Evolutionary conservation across 2,888 invertebrate genomes (phyloP), one percentile per base, ranked within the genome.

Genomic region (Cephus nigrinus): DNA sequence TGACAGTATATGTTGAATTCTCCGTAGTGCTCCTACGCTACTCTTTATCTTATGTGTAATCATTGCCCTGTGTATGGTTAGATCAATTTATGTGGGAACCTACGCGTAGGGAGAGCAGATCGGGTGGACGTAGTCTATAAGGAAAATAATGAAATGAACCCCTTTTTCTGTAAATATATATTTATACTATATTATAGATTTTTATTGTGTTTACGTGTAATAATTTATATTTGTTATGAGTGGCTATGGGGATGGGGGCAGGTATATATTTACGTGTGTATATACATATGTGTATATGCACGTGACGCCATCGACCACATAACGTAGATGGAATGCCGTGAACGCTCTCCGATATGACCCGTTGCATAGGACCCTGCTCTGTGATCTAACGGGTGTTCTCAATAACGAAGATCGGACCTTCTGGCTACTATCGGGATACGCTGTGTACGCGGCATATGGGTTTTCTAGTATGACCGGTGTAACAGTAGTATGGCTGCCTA

Each of bases 291-390:
- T 12, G 35, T 4, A 35, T 55, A 55, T 23, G 55, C 55, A 23
- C 23, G 55, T 55, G 55, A 55, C 55, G 55, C 23, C 79, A 75
- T 78, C 79, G 76, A 77, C 79, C 80, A 79, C 80, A 81, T 77
- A 81, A 82, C 79, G 80, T 80, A 32, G 36, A 11, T 75, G 80
- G 80, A 80, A 82, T 82, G 79, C 68, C 73, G 74, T 30, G n/a
- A 36, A 74, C 5, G 74, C 35, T 74, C 55, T 55, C 23, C 34
- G 35, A 74, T 30, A 30, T 55, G 73, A n/a, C 74, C 77, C 68
- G n/a, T 40, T 31, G 71, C 12, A 71, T 23, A 11, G 71, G 73
- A 73, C 23, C 9, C 55, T 23, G 23, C 23, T 55, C 55, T 55
- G 9, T 23, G 55, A 23, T 55, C 23, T 55, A n/a, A 55, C 32